Percentiles rank a stretch among this genome's conserved stretches.
phyloP scores from a whole-genome alignment of 2,797 vertebrate genomes.

The Oreochromis mossambicus region DNA sequence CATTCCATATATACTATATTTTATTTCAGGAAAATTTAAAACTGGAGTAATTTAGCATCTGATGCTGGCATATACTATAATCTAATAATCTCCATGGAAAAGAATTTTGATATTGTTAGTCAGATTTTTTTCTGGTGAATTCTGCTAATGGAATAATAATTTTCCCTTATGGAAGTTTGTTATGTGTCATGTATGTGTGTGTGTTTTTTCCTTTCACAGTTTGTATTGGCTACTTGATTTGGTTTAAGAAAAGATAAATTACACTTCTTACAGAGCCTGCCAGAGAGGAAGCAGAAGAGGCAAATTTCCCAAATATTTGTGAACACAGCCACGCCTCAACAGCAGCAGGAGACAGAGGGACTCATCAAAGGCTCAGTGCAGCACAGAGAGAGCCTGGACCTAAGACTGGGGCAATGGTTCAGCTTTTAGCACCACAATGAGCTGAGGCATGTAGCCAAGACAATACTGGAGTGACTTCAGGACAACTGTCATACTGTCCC shows the following conservation, averaged over 20 bases:
- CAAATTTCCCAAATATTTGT: background rate
- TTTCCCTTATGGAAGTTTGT: background rate
- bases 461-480: background rate
- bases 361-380: background rate
- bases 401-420: background rate
- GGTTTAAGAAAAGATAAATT: background rate
- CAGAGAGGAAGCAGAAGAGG: background rate
- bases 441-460: background rate
- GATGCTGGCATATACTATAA: background rate
- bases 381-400: background rate
- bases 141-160: background rate
- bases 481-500: too few relatives aligned
- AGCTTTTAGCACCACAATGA: background rate
- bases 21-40: background rate
- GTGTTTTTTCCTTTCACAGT: background rate
- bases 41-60: background rate
- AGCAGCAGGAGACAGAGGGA: background rate
- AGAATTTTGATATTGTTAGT: background rate
- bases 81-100: background rate
- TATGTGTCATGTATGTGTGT: background rate
- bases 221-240: background rate
- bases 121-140: background rate
- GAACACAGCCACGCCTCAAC: background rate
- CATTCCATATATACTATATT: background rate
- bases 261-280: background rate